Conservation (phyloP, 37 sponge, comb jelly and placozoan genomes). For the Ephydatia muelleri region DNA sequence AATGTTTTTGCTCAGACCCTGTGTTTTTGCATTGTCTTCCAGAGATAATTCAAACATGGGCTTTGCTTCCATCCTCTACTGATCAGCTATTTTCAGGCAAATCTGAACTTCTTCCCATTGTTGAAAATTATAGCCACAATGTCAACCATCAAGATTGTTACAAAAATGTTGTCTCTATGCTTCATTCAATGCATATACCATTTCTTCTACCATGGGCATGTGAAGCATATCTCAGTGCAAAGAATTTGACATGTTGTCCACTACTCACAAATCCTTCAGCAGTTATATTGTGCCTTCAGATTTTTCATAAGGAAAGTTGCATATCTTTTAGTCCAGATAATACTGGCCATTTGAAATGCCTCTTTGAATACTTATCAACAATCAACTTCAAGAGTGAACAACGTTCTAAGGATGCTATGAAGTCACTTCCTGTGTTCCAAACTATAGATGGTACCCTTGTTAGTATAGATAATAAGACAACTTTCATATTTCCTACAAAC, state of each 20-base stretch:
- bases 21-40: not conserved
- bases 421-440: constrained; percentile 5
- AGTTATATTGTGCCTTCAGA: not conserved
- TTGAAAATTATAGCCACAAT: not conserved
- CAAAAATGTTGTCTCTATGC: not conserved
- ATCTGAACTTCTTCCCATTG: not conserved
- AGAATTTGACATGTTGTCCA: constrained; percentile 3
- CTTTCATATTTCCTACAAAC: not conserved
- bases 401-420: not conserved
- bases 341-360: not conserved
- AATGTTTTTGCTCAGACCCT: not conserved
- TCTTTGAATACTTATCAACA: not conserved
- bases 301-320: not conserved
- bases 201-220: too few relatives aligned
- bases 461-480: not conserved
- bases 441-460: not conserved
- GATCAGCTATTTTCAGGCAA: constrained; percentile 1
- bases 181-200: too few relatives aligned
- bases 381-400: not conserved
- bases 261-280: not conserved
- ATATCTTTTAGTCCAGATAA: not conserved
- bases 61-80: not conserved
- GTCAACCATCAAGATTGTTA: too few relatives aligned
- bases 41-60: not conserved
- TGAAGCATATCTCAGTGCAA: too few relatives aligned